A percentile compares a stretch with the other conserved stretches of the same genome.
Conservation (phyloP, 2,888 invertebrate species). For the Horisme vitalbata region DNA sequence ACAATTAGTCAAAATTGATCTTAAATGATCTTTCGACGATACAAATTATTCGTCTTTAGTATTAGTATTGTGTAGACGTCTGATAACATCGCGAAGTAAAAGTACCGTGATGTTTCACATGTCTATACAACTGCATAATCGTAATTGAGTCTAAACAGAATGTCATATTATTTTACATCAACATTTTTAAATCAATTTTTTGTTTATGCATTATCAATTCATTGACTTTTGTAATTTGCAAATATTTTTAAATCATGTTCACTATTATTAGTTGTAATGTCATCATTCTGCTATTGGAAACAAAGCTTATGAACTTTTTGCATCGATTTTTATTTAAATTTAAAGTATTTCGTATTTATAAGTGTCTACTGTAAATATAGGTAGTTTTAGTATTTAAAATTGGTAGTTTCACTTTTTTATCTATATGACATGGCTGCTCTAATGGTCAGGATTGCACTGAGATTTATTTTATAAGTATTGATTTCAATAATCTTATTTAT, state of each 20-base stretch:
- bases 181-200: neutral
- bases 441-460: conserved; percentile 51
- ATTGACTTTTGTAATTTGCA: neutral
- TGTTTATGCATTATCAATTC: conserved; percentile 24
- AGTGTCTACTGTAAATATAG: conserved; percentile 76
- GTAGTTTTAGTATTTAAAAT: conserved; percentile 74
- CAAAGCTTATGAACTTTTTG: conserved; percentile 61
- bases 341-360: conserved; percentile 62
- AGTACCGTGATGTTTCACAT: conserved; percentile 74
- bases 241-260: conserved; percentile 5
- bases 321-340: conserved; percentile 65
- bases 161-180: neutral
- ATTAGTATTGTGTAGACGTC: conserved; percentile 73
- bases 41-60: conserved; percentile 21
- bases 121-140: conserved; percentile 65
- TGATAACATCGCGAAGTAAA: conserved; percentile 65
- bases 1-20: conserved; percentile 21
- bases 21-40: conserved; percentile 9
- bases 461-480: conserved; percentile 27
- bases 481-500: conserved; percentile 51
- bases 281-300: conserved; percentile 53
- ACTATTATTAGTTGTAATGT: conserved; percentile 27
- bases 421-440: conserved; percentile 44
- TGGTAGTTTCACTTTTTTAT: conserved; percentile 68
- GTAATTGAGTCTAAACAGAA: neutral